These are phyloP conservation scores for Anoplius nigerrimus DNA, from an alignment of 2,888 invertebrate genomes.

Conservation along the genomic window DNA sequence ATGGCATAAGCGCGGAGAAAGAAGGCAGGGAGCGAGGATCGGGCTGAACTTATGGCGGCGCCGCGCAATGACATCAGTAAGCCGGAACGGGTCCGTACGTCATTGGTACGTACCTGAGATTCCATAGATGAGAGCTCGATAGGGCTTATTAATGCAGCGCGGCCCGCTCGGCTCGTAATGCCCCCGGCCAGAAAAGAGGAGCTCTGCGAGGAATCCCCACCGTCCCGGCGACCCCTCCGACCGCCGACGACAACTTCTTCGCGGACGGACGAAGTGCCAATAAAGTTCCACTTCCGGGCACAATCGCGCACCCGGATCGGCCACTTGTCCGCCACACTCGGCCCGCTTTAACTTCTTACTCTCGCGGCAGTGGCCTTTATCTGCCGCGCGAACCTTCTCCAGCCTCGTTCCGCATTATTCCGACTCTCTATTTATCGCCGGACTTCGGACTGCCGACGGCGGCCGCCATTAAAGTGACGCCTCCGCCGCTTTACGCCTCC, in stretches of 20 bases:
- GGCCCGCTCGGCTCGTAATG: neutral
- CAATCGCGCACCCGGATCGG: conserved; percentile 46
- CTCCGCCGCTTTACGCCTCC: no score
- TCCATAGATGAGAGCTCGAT: conserved; percentile 66
- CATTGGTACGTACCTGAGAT: conserved; percentile 66
- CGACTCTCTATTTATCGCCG: conserved; percentile 20
- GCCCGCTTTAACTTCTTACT: conserved; percentile 49
- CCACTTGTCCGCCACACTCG: conserved; percentile 21
- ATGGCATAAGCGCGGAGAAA: neutral
- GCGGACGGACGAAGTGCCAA: conserved; percentile 33
- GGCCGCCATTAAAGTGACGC: no score
- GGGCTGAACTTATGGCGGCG: conserved; percentile 62
- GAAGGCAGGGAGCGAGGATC: conserved; percentile 12
- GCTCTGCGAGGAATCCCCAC: neutral
- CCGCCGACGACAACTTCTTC: conserved; percentile 40
- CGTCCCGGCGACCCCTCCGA: conserved; percentile 4
- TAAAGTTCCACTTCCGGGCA: conserved; percentile 41
- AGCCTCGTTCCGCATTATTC: conserved; percentile 27
- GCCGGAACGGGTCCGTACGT: conserved; percentile 66
- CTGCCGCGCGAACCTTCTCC: conserved; percentile 21
- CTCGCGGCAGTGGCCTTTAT: conserved; percentile 40
- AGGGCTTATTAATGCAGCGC: conserved; percentile 53
- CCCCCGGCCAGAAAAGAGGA: neutral
- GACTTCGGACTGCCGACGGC: conserved; percentile 17
- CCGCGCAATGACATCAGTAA: conserved; percentile 71